Evolutionary conservation across 2,797 vertebrate genomes (phyloP), one percentile per base, ranked within the genome.

Genomic region (Myotis findleyi): DNA sequence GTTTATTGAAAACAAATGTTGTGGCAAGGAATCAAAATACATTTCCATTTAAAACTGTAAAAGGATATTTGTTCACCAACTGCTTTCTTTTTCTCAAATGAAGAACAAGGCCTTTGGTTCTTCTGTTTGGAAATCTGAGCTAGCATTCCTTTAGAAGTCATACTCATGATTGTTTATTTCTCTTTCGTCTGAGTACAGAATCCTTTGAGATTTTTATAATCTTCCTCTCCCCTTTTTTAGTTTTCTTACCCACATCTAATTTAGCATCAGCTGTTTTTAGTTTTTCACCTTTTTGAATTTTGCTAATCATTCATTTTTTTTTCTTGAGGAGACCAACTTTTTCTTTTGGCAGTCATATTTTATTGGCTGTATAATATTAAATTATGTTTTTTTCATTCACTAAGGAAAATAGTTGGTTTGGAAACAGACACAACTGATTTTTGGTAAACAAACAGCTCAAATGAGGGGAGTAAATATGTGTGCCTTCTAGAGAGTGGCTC

Each of bases 1-100:
- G 13, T 79, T 89, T 68, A 53, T n/a, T 87, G 47, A 73, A 66
- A 83, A 79, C 33, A 11, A 53, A 30, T 95, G 25, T 64, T 82
- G 44, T 72, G 25, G 27, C 30, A 91, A 38, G 47, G 8, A 72
- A 77, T 57, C 20, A 30, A 91, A 80, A 38, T 69, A 69, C 25
- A 59, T 90, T 95, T 86, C 33, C 71, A 88, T 41, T 90, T 64
- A 86, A 80, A 93, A 86, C 25, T 77, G 23, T 55, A 38, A 71
- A 69, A 76, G 18, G 62, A 0, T 66, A 38, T 68, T 87, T 89
- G 69, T 66, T 88, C 87, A 64, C 7, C 17, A 75, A n/a, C 20
- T 83, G 49, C 66, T 83, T 95, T 75, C 6, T 30, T 71, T 55
- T 36, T 75, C 27, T 76, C 8, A 55, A 91, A 33, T 84, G 27